These are phyloP conservation scores for Sarcophaga peregrina DNA, from an alignment of 1,140 invertebrate species.

Conservation along the genomic window DNA sequence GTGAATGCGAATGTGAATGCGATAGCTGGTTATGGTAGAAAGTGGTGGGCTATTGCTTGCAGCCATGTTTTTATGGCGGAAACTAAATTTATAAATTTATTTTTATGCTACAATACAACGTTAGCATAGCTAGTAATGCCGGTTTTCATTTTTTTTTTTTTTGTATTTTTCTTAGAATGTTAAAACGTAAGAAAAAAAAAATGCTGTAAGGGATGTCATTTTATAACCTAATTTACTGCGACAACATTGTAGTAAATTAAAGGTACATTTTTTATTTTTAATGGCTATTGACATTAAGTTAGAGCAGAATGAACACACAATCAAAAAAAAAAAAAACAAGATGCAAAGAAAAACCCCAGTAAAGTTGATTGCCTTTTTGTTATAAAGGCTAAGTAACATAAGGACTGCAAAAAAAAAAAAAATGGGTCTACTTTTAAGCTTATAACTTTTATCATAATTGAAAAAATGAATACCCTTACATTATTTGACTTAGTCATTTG, in stretches of 20 bases:
- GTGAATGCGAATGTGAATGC: background rate
- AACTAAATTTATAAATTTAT: background rate
- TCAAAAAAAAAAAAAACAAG: too few relatives aligned
- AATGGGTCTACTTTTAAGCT: too few relatives aligned
- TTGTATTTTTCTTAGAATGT: background rate
- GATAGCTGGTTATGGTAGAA: background rate
- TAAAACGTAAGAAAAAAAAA: background rate
- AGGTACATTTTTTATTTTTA: slow-evolving; percentile 44
- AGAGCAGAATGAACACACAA: background rate
- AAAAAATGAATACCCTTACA: too few relatives aligned
- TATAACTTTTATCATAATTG: too few relatives aligned
- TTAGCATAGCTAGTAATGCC: background rate
- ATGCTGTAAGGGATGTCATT: slow-evolving; percentile 32
- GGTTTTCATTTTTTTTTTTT: too few relatives aligned
- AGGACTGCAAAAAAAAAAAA: too few relatives aligned
- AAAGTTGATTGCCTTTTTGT: slow-evolving; percentile 4
- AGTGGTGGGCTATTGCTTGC: background rate
- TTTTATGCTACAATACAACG: background rate
- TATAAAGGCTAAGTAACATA: too few relatives aligned
- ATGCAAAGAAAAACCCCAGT: background rate
- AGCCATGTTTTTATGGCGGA: background rate
- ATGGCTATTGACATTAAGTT: slow-evolving; percentile 36
- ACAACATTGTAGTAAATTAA: slow-evolving; percentile 49
- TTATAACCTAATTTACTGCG: slow-evolving; percentile 47
- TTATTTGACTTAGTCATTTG: too few relatives aligned